Conservation (phyloP, 2,888 invertebrate species). For the Rhagonycha lutea region DNA sequence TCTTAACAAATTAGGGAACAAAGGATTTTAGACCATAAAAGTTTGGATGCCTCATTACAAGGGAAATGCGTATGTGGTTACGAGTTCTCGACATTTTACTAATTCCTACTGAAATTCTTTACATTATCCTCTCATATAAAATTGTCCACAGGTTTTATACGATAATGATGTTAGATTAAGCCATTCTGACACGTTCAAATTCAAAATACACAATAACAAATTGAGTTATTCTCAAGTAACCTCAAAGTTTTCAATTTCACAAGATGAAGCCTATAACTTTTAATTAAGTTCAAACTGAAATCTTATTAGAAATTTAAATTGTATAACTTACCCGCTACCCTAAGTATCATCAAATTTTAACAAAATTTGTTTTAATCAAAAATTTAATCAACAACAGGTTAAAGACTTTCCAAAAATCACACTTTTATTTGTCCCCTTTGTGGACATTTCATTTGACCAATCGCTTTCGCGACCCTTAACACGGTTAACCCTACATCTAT, state of each 20-base stretch:
- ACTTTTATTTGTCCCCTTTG: background rate
- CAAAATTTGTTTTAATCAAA: background rate
- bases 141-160: background rate
- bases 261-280: background rate
- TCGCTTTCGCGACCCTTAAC: background rate
- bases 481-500: background rate
- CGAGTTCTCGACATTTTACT: slow-evolving; percentile 12
- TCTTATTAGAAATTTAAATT: background rate
- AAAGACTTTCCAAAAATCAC: background rate
- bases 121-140: background rate
- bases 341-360: background rate
- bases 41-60: slow-evolving; percentile 32
- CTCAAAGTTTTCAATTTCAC: background rate
- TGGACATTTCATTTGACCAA: background rate
- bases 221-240: background rate
- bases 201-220: background rate
- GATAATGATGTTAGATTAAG: background rate
- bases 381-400: background rate
- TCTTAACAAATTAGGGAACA: slow-evolving; percentile 33
- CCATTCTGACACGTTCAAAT: background rate
- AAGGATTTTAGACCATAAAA: slow-evolving; percentile 35
- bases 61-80: slow-evolving; percentile 23
- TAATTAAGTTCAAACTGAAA: background rate
- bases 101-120: slow-evolving; percentile 8
- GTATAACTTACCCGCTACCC: background rate